Evolutionary conservation across 2,888 invertebrate genomes (phyloP).

Genomic region (Tachystola acroxantha): DNA sequence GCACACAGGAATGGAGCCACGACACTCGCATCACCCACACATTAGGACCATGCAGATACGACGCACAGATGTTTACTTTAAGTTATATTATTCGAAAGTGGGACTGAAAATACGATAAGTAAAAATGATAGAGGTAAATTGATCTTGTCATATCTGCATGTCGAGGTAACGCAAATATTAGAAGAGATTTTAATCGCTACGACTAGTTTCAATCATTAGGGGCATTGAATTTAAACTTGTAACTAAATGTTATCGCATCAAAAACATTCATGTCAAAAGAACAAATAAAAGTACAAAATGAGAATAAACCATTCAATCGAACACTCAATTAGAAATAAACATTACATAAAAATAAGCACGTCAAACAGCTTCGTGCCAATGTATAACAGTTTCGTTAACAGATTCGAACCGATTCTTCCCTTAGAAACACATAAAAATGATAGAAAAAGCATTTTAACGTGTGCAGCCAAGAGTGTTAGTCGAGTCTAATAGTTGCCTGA

Average conservation of each 20-base stretch:
- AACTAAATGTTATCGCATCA: slow-evolving; percentile 16
- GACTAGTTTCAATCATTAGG: background rate
- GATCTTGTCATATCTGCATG: background rate
- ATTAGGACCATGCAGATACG: slow-evolving; percentile 1
- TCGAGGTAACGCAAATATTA: slow-evolving; percentile 1
- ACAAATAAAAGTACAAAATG: slow-evolving; percentile 41
- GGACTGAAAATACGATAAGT: too few relatives aligned
- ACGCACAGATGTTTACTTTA: background rate
- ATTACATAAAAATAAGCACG: slow-evolving; percentile 74
- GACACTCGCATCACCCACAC: slow-evolving; percentile 12
- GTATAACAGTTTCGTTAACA: slow-evolving; percentile 61
- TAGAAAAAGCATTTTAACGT: slow-evolving; percentile 72
- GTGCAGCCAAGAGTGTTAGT: slow-evolving; percentile 75
- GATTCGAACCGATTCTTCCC: slow-evolving; percentile 54
- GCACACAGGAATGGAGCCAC: too few relatives aligned
- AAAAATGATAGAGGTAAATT: too few relatives aligned
- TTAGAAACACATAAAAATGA: slow-evolving; percentile 73
- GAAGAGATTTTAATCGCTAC: background rate
- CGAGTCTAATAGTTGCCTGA: slow-evolving; percentile 69
- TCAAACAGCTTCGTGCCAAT: slow-evolving; percentile 76
- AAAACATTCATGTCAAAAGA: slow-evolving; percentile 35
- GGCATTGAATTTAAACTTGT: background rate
- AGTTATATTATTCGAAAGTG: too few relatives aligned
- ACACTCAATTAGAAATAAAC: slow-evolving; percentile 65
- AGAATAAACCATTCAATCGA: slow-evolving; percentile 67